Base-by-base conservation (phyloP, 2,113 vertebrate genomes). In the Laticauda colubrina region DNA sequence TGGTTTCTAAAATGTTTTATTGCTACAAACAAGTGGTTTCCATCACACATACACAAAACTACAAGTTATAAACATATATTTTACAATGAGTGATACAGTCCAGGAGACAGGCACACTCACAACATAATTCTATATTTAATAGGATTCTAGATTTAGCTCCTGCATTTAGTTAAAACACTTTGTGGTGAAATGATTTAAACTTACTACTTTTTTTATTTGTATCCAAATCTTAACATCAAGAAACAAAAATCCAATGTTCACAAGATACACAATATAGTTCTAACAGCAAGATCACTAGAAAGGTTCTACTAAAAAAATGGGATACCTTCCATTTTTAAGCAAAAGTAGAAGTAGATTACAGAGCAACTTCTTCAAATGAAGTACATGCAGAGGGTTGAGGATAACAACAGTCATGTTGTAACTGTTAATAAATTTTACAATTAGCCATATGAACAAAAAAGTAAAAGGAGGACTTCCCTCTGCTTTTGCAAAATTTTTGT, bases 301-400 rank as follows among this genome's bases (percentile, higher is more conserved):
- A 98, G 98, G 95, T 95, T 96, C 96, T 97, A 98, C 96, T 97
- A 97, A 98, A 98, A 97, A 97, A 97, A 90, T 94, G 95, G 92
- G 95, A 94, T 96, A 95, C 96, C 95, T 91, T 96, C 96, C 88
- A 93, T 96, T 96, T 81, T 97, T 96, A 97, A 97, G 97, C 96
- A 97, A 97, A 96, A 96, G 93, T 90, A 91, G 95, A 97, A 95
- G 97, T 95, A 97, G 97, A 97, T 97, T 93, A 97, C 97, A 97
- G 95, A 96, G 97, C 97, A 95, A 96, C 95, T 96, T 97, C 96
- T 92, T 96, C 94, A 95, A 93, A 97, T 96, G 96, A 97, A 97
- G 97, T 97, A 97, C 97, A 98, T 98, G 97, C 97, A 98, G 86
- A 94, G 23, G 86, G 96, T 92, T 75, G 94, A 51, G 92, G 94